Evolutionary conservation across 2,888 invertebrate genomes (phyloP).

Genomic region (Gastracanthus pulcherrimus): DNA sequence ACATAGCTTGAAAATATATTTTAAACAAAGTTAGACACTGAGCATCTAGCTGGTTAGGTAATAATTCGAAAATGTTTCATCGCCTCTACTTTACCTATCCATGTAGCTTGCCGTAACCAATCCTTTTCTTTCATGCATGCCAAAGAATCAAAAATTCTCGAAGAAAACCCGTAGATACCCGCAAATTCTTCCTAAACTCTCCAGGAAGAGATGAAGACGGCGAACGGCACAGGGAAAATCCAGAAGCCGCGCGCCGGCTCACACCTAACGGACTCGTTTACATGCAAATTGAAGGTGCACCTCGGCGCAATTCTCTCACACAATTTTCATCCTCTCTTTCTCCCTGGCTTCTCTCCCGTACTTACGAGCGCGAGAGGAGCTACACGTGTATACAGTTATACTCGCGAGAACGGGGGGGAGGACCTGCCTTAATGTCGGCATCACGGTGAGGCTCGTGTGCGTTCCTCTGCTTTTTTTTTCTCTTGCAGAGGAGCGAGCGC

Average conservation of each 20-base stretch:
- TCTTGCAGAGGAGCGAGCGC: not conserved
- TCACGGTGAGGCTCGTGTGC: not conserved
- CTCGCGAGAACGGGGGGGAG: not conserved
- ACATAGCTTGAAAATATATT: too few species aligned
- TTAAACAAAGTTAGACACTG: too few species aligned
- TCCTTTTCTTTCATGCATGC: too few species aligned
- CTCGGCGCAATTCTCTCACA: slow-evolving; percentile 47
- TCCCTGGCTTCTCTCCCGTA: too few species aligned
- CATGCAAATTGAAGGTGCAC: slow-evolving; percentile 43
- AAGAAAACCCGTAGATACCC: too few species aligned
- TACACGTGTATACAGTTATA: slow-evolving; percentile 34
- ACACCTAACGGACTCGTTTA: slow-evolving; percentile 48
- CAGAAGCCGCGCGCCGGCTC: not conserved
- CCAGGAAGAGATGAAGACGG: not conserved
- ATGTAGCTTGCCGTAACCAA: too few species aligned
- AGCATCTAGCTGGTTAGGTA: too few species aligned
- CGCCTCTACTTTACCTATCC: too few species aligned
- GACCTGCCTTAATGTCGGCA: slow-evolving; percentile 16
- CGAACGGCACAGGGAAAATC: not conserved
- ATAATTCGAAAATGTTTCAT: too few species aligned
- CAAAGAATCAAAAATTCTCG: too few species aligned
- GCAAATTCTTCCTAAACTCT: too few species aligned
- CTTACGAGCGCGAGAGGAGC: not conserved
- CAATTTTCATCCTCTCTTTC: slow-evolving; percentile 53
- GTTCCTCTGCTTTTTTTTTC: not conserved